These are phyloP conservation scores for Sicus ferrugineus DNA, from an alignment of 2,888 invertebrate species.

Conservation along the genomic window DNA sequence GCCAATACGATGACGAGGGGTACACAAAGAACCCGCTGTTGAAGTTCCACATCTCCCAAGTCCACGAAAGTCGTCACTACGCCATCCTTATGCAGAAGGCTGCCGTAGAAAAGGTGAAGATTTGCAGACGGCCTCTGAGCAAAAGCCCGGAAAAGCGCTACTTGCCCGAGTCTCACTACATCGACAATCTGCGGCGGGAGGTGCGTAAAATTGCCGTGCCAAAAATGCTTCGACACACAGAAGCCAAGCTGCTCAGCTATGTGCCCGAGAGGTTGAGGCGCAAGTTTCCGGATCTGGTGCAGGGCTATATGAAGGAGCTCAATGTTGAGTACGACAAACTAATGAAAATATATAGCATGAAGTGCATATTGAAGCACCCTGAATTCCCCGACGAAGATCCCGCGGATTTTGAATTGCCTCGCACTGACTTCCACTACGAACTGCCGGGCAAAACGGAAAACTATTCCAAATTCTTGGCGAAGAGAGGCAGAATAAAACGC, in stretches of 20 bases:
- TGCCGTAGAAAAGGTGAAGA: constrained; percentile 57
- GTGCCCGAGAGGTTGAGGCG: constrained; percentile 68
- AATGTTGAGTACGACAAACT: constrained; percentile 69
- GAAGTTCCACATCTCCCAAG: constrained; percentile 58
- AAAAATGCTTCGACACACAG: constrained; percentile 71
- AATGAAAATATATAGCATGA: constrained; percentile 72
- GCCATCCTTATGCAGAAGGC: constrained; percentile 58
- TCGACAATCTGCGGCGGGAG: constrained; percentile 68
- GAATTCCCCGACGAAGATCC: constrained; percentile 66
- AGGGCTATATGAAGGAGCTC: constrained; percentile 66
- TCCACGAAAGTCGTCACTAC: constrained; percentile 60
- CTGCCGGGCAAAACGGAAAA: constrained; percentile 71
- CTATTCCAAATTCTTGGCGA: constrained; percentile 69
- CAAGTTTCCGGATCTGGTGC: constrained; percentile 67
- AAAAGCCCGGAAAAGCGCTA: constrained; percentile 66
- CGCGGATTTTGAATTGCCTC: constrained; percentile 59
- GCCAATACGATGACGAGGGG: constrained; percentile 61
- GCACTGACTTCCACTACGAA: constrained; percentile 66
- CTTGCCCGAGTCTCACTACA: constrained; percentile 67
- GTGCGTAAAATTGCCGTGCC: constrained; percentile 70
- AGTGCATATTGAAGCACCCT: constrained; percentile 71
- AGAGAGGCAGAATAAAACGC: constrained; percentile 67
- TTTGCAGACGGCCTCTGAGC: constrained; percentile 46
- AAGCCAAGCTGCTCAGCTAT: constrained; percentile 69
- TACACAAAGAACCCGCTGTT: constrained; percentile 61